Conservation (phyloP, 2,113 vertebrate species). For the Podocnemis expansa region DNA sequence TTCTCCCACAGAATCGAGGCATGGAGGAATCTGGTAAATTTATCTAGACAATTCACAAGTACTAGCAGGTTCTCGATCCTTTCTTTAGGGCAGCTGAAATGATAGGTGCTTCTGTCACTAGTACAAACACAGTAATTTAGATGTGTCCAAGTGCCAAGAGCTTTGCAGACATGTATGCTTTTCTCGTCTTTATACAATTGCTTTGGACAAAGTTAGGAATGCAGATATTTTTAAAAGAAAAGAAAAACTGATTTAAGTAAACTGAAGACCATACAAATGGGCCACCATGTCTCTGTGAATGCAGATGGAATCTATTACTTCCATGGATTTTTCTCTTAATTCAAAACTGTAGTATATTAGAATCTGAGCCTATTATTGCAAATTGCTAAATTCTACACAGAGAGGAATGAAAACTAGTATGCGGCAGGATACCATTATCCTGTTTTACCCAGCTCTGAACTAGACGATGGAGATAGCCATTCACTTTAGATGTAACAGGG, state of each 20-base stretch:
- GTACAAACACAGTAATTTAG: background rate
- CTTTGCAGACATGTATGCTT: background rate
- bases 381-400: background rate
- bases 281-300: background rate
- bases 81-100: background rate
- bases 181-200: background rate
- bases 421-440: background rate
- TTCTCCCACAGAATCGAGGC: background rate
- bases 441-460: background rate
- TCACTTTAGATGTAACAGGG: background rate
- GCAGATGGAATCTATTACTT: background rate
- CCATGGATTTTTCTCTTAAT: background rate
- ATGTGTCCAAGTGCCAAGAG: background rate
- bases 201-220: background rate
- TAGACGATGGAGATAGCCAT: background rate
- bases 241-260: background rate
- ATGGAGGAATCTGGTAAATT: background rate
- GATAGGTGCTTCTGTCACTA: background rate
- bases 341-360: background rate
- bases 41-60: background rate
- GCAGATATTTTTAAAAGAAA: background rate
- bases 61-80: background rate
- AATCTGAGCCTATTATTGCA: background rate
- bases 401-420: background rate
- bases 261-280: background rate